A percentile compares a stretch with the other conserved stretches of the same genome.
Conservation (phyloP, 2,888 invertebrate species). For the Acronicta aceris region DNA sequence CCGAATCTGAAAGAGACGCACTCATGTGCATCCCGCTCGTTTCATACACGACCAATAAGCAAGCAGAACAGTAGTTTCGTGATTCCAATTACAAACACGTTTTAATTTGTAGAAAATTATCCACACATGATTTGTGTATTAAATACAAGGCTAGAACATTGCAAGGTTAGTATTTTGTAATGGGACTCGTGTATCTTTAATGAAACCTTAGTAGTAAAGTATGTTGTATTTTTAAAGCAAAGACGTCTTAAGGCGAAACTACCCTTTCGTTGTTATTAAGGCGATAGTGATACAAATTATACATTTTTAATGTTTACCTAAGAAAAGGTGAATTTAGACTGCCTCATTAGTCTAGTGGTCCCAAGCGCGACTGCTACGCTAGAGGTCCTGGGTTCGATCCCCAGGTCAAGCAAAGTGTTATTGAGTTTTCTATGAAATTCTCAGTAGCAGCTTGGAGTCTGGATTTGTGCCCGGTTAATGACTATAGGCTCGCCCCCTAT, state of each 20-base stretch:
- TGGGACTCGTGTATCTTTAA: slow-evolving; percentile 26
- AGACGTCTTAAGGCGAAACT: background rate
- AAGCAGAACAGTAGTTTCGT: slow-evolving; percentile 20
- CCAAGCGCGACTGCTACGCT: too few species aligned
- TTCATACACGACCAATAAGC: slow-evolving; percentile 30
- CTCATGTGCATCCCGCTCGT: slow-evolving; percentile 48
- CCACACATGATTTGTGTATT: slow-evolving; percentile 17
- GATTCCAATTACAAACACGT: slow-evolving; percentile 26
- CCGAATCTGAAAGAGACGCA: slow-evolving; percentile 48
- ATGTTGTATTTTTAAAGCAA: background rate
- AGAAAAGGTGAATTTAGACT: too few species aligned
- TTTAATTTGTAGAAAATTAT: slow-evolving; percentile 42
- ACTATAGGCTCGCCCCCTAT: too few species aligned
- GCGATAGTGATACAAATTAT: too few species aligned
- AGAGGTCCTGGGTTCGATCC: too few species aligned
- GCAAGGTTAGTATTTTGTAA: slow-evolving; percentile 22
- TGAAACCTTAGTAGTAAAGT: slow-evolving; percentile 3
- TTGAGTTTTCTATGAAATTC: too few species aligned
- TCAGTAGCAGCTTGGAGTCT: too few species aligned
- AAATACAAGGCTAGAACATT: slow-evolving; percentile 28
- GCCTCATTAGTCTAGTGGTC: too few species aligned
- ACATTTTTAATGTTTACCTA: too few species aligned
- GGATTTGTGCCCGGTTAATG: too few species aligned
- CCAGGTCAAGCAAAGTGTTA: too few species aligned
- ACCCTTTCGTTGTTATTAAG: too few species aligned